Conservation (phyloP, 2,888 invertebrate species). For the Mythimna lalbum region DNA sequence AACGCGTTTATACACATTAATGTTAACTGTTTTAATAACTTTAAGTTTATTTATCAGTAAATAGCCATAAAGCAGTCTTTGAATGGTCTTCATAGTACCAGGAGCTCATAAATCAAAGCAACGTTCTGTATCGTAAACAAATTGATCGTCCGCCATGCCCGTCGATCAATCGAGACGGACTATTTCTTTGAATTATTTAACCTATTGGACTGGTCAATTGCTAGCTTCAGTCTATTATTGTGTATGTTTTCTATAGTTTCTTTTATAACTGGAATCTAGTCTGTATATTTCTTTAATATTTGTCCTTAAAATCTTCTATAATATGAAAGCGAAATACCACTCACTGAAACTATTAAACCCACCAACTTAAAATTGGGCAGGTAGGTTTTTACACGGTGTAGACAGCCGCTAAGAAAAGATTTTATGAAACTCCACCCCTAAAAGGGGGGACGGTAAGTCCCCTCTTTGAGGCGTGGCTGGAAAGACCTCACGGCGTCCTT, state of each 20-base stretch:
- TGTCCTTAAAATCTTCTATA: not conserved
- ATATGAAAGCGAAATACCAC: too few relatives aligned
- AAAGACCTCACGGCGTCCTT: too few relatives aligned
- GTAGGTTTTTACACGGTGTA: too few relatives aligned
- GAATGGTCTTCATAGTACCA: slow-evolving; percentile 19
- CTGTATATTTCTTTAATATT: slow-evolving; percentile 3
- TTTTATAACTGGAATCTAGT: not conserved
- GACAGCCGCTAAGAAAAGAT: too few relatives aligned
- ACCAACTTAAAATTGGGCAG: too few relatives aligned
- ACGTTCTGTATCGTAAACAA: slow-evolving; percentile 15
- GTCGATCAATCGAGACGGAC: slow-evolving; percentile 12
- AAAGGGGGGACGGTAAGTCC: too few relatives aligned
- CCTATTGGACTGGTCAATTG: not conserved
- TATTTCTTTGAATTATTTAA: slow-evolving; percentile 38
- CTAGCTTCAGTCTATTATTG: not conserved
- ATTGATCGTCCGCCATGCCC: slow-evolving; percentile 18
- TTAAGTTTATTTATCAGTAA: not conserved
- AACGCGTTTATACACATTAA: too few relatives aligned
- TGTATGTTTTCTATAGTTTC: slow-evolving; percentile 4
- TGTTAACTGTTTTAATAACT: not conserved
- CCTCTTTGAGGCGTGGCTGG: too few relatives aligned
- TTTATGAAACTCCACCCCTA: too few relatives aligned
- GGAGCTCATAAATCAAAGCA: slow-evolving; percentile 27
- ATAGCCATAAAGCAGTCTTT: not conserved
- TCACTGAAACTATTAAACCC: too few relatives aligned